phyloP scores from a whole-genome alignment of 2,113 vertebrate genomes.

The Ellobius talpinus region DNA sequence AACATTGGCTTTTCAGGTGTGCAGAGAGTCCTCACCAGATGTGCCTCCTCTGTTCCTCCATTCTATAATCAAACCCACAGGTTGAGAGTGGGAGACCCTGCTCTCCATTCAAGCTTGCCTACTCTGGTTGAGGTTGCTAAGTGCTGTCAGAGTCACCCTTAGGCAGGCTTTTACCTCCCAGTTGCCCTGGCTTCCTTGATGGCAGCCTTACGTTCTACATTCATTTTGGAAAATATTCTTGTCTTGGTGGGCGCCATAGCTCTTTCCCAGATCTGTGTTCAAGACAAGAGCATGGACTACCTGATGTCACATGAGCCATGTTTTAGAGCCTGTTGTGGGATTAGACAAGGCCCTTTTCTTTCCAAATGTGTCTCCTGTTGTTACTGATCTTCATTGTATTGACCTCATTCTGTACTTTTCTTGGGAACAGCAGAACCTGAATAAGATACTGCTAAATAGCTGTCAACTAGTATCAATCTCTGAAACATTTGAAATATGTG shows the following conservation, averaged over 20 bases:
- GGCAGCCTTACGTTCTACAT: not conserved
- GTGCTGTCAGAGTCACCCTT: not conserved
- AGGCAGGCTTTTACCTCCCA: not conserved
- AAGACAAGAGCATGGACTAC: not conserved
- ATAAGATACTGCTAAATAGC: not conserved
- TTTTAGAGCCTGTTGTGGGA: not conserved
- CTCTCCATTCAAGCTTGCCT: not conserved
- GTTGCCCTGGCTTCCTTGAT: not conserved
- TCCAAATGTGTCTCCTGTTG: not conserved
- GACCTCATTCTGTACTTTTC: not conserved
- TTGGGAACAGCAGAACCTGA: not conserved
- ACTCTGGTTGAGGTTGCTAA: not conserved
- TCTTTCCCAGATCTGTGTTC: not conserved
- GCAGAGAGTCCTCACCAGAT: rapidly evolving
- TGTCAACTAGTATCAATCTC: not conserved
- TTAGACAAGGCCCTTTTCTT: not conserved
- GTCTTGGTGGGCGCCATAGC: not conserved
- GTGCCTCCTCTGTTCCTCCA: not conserved
- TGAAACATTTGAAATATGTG: not conserved
- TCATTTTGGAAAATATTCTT: not conserved
- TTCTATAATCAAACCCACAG: not conserved
- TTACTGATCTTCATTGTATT: not conserved
- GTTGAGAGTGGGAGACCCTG: not conserved
- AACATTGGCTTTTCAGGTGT: rapidly evolving
- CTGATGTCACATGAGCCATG: not conserved